phyloP scores from a whole-genome alignment of 2,888 invertebrate species.

The Spisula solida region DNA sequence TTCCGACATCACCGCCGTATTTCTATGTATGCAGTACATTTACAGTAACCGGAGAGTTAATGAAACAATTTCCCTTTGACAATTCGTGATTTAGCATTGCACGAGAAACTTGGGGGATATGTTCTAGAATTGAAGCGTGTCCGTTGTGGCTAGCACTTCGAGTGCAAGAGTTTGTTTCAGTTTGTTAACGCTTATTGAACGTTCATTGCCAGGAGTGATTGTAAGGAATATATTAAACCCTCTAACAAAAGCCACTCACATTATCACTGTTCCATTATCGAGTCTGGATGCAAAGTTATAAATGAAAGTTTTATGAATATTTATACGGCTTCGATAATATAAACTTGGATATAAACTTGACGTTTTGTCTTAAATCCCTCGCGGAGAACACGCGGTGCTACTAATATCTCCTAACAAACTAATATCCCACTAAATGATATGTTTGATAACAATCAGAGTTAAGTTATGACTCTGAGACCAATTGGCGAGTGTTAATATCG shows the following conservation, averaged over 20 bases:
- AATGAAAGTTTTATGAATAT: background rate
- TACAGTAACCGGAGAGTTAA: background rate
- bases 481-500: background rate
- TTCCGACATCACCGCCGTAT: background rate
- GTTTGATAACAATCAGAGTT: constrained; percentile 5
- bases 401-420: background rate
- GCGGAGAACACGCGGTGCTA: background rate
- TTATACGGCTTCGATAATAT: background rate
- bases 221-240: background rate
- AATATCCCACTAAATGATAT: constrained; percentile 16
- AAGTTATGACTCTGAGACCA: background rate
- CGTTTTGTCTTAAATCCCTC: background rate
- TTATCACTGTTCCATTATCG: background rate
- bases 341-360: background rate
- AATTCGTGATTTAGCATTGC: background rate
- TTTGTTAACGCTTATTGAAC: background rate
- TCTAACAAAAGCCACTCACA: background rate
- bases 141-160: background rate
- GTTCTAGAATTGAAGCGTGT: background rate
- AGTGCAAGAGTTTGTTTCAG: background rate
- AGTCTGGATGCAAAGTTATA: background rate
- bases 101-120: background rate
- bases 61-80: constrained; percentile 21
- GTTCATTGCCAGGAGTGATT: background rate
- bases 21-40: background rate